Evolutionary conservation across 2,888 invertebrate species (phyloP).

Genomic region (Lasioglossum calceatum): DNA sequence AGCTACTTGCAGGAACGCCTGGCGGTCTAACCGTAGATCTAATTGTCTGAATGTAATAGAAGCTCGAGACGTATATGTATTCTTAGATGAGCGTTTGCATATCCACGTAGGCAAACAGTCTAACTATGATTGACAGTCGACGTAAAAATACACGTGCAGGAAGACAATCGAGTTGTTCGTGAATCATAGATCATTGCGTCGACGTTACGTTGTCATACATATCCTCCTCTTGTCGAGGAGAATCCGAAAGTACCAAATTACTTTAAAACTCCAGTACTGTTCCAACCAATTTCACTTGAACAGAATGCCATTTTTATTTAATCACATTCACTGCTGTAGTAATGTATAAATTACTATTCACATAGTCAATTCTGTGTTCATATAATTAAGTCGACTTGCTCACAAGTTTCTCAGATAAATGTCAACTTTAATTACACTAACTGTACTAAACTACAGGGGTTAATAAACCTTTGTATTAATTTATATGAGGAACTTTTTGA

Average conservation of each 20-base stretch:
- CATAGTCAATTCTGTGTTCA: not conserved
- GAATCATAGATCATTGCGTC: not conserved
- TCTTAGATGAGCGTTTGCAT: not conserved
- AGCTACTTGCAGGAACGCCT: not conserved
- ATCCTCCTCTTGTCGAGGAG: not conserved
- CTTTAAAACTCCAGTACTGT: not conserved
- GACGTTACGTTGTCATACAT: not conserved
- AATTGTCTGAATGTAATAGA: conserved; percentile 4
- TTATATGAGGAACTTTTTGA: not conserved
- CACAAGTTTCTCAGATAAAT: not conserved
- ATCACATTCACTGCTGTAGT: not conserved
- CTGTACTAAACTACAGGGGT: not conserved
- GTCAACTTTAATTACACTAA: no score
- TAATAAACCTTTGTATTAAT: not conserved
- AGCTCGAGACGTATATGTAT: not conserved
- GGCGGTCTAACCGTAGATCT: not conserved
- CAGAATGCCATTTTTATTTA: not conserved
- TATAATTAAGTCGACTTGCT: not conserved
- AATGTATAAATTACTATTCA: not conserved
- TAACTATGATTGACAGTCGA: not conserved
- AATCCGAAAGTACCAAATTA: not conserved
- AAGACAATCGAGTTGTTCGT: not conserved
- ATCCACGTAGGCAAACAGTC: not conserved
- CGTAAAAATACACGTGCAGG: not conserved
- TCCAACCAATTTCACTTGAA: not conserved